Conservation (phyloP, 2,113 vertebrate genomes). For the Mobula birostris region DNA sequence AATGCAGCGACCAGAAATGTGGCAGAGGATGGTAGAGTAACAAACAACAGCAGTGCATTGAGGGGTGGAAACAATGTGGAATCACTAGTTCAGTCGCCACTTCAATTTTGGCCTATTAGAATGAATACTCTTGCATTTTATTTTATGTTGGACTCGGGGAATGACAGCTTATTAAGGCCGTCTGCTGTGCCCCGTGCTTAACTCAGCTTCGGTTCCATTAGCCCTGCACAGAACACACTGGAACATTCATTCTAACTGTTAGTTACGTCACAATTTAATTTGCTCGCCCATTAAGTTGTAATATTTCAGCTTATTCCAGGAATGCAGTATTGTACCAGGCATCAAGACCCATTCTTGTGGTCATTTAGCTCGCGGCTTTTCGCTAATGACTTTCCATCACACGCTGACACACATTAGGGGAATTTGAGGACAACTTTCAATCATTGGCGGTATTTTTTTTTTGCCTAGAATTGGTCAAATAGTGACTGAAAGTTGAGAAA, state of each 20-base stretch:
- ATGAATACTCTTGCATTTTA: background rate
- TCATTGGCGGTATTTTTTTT: background rate
- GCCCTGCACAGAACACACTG: background rate
- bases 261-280: constrained; percentile 31
- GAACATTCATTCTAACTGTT: constrained; percentile 31
- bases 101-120: background rate
- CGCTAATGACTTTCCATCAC: background rate
- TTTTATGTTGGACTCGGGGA: constrained; percentile 7
- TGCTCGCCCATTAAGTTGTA: background rate
- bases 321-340: background rate
- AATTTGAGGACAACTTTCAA: background rate
- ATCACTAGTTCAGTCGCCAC: constrained; percentile 15
- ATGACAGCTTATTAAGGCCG: constrained; percentile 5
- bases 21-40: background rate
- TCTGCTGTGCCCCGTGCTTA: constrained; percentile 10
- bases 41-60: background rate
- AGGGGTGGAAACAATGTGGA: background rate
- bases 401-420: background rate
- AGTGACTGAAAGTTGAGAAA: too few species aligned
- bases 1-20: background rate
- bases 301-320: background rate
- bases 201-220: constrained; percentile 21
- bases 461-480: too few species aligned
- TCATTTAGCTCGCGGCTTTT: background rate
- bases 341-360: background rate